Evolutionary conservation across 2,888 invertebrate species (phyloP).

Genomic region (Hybos culiciformis): DNA sequence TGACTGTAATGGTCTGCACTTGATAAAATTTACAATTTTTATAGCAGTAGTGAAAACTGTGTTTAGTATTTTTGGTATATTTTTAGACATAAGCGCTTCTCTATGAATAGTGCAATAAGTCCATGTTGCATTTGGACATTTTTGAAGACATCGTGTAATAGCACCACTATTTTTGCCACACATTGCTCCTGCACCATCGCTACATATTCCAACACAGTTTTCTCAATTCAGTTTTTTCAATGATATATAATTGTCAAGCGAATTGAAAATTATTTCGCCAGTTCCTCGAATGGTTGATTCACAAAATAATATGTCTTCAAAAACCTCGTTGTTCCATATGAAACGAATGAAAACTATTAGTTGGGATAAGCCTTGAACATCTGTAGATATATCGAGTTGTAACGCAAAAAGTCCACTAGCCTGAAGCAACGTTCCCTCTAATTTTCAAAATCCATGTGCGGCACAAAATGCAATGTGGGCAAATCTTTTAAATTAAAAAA

Average conservation of each 20-base stretch:
- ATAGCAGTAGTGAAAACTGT: background rate
- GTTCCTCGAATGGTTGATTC: background rate
- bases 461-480: too few relatives aligned
- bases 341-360: background rate
- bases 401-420: background rate
- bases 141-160: background rate
- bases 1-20: background rate
- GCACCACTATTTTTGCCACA: background rate
- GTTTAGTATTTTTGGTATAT: background rate
- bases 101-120: background rate
- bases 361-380: background rate
- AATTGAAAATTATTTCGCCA: background rate
- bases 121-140: background rate
- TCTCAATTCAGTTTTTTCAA: background rate
- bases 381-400: background rate
- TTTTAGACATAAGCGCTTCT: background rate
- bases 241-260: background rate
- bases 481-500: too few relatives aligned
- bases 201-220: background rate
- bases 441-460: too few relatives aligned
- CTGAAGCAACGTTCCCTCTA: too few relatives aligned
- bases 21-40: background rate
- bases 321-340: background rate
- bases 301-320: background rate
- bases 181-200: background rate